Conservation (phyloP, 1,140 invertebrate genomes). For the Euwallacea fornicatus region DNA sequence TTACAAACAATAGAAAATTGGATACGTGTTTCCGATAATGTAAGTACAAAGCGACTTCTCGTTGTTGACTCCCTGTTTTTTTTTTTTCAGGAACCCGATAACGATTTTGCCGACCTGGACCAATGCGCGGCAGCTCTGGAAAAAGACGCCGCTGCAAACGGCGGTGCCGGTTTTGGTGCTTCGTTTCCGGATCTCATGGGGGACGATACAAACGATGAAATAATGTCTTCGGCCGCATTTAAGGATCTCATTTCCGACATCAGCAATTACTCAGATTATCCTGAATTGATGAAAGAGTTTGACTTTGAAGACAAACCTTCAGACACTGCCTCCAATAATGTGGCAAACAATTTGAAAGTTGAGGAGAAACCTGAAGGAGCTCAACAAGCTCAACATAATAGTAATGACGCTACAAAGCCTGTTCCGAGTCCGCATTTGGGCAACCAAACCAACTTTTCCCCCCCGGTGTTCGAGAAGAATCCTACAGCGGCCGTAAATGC, state of each 20-base stretch:
- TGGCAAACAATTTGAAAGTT: constrained; percentile 31
- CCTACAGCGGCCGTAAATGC: constrained; percentile 48
- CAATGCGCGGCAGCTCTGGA: constrained; percentile 78
- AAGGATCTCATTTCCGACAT: constrained; percentile 89
- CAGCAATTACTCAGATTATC: constrained; percentile 77
- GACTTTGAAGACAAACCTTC: constrained; percentile 63
- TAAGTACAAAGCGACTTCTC: too few relatives aligned
- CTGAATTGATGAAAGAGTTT: constrained; percentile 83
- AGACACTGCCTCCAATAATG: not conserved
- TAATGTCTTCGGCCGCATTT: constrained; percentile 77
- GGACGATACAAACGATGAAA: constrained; percentile 80
- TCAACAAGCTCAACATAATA: constrained; percentile 11
- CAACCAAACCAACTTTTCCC: constrained; percentile 56
- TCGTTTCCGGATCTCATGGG: constrained; percentile 79
- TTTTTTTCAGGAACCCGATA: constrained; percentile 68
- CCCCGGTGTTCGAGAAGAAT: constrained; percentile 53
- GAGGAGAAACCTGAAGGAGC: constrained; percentile 52
- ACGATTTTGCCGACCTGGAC: constrained; percentile 80
- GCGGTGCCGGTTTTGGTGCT: constrained; percentile 71
- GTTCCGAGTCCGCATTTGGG: constrained; percentile 44
- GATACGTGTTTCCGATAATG: too few relatives aligned
- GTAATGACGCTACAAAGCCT: constrained; percentile 39
- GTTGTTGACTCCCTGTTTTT: not conserved
- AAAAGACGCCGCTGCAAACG: constrained; percentile 73
- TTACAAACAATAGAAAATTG: too few relatives aligned